Evolutionary conservation across 2,797 vertebrate genomes (phyloP).

Genomic region (Rhabdomys pumilio): DNA sequence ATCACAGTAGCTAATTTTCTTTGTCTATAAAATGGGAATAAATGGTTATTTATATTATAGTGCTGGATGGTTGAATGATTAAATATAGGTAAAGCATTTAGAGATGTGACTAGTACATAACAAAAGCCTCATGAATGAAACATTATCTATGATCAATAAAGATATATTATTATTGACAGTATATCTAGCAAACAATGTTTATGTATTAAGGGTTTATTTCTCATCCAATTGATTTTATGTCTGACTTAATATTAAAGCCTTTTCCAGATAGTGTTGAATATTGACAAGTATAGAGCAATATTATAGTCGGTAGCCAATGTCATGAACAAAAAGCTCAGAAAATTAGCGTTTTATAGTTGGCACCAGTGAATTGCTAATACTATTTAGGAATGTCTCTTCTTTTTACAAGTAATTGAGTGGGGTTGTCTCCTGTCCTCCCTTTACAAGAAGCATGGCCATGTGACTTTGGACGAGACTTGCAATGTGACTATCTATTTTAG

Average conservation of each 20-base stretch:
- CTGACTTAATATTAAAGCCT: constrained; percentile 44
- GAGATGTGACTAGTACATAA: not conserved
- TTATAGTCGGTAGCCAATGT: not conserved
- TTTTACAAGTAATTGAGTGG: not conserved
- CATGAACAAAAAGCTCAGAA: constrained; percentile 28
- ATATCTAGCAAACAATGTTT: constrained; percentile 32
- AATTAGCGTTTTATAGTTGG: constrained; percentile 1
- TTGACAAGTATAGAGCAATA: not conserved
- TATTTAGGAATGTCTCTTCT: not conserved
- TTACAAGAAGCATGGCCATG: not conserved
- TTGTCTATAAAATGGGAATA: constrained; percentile 50
- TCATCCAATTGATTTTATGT: constrained; percentile 5
- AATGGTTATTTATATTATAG: constrained; percentile 32
- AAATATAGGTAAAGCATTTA: constrained; percentile 36
- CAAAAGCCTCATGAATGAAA: constrained; percentile 58
- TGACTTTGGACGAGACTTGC: constrained; percentile 2
- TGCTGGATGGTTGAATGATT: not conserved
- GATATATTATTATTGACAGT: not conserved
- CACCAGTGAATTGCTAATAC: not conserved
- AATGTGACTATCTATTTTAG: constrained; percentile 24
- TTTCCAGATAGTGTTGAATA: constrained; percentile 6
- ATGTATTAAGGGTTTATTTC: constrained; percentile 19
- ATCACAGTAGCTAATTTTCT: constrained; percentile 35
- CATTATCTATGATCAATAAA: constrained; percentile 4
- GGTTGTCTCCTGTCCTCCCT: not conserved